These are phyloP conservation scores for Saccopteryx leptura DNA, from an alignment of 2,113 vertebrate species.

Conservation along the genomic window DNA sequence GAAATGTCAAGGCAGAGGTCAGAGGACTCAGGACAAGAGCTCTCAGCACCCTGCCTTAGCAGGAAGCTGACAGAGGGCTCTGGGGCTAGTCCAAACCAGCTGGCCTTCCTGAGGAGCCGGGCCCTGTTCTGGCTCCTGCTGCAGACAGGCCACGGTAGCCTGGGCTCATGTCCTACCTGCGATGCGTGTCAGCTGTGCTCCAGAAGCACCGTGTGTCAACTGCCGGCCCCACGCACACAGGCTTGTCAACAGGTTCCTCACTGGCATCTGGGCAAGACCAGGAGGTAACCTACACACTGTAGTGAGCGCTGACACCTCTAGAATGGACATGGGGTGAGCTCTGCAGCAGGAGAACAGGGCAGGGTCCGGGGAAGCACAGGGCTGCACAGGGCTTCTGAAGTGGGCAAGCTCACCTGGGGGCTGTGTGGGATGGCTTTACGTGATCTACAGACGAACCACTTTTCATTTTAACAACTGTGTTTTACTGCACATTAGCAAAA, in stretches of 20 bases:
- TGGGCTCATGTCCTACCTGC: neutral
- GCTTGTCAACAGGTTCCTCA: neutral
- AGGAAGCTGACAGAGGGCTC: neutral
- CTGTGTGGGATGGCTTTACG: neutral
- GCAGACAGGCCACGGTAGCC: neutral
- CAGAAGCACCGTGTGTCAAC: neutral
- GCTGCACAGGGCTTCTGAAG: neutral
- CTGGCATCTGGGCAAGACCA: neutral
- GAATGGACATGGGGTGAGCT: neutral
- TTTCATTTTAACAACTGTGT: neutral
- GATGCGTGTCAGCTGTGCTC: neutral
- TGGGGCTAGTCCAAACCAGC: neutral
- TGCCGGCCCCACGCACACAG: neutral
- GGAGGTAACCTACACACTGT: neutral
- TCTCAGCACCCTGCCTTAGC: neutral
- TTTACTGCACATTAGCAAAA: neutral
- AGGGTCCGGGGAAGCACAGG: neutral
- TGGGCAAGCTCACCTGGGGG: neutral
- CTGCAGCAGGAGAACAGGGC: neutral
- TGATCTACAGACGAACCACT: neutral
- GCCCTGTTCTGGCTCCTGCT: neutral
- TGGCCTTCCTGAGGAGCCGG: neutral
- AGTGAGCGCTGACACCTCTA: neutral
- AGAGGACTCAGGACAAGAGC: neutral
- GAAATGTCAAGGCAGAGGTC: neutral